Evolutionary conservation across 2,888 invertebrate species (phyloP).

Genomic region (Adelphocoris suturalis): DNA sequence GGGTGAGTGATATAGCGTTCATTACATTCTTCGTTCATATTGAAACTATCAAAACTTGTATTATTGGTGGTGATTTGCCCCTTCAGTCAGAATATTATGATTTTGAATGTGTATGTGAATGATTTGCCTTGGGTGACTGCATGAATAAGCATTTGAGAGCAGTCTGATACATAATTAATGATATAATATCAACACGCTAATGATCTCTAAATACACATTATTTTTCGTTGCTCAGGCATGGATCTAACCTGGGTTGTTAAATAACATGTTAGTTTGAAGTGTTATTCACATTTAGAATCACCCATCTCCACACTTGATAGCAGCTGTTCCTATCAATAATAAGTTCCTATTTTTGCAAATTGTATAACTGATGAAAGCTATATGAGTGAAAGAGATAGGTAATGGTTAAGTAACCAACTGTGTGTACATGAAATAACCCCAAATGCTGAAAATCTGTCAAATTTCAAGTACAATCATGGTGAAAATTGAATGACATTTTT

Average conservation of each 20-base stretch:
- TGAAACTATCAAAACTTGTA: background rate
- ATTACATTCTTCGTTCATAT: background rate
- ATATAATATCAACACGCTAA: background rate
- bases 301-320: background rate
- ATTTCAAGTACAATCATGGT: too few relatives aligned
- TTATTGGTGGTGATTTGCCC: conserved; percentile 13
- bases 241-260: background rate
- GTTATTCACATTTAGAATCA: background rate
- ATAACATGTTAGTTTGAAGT: background rate
- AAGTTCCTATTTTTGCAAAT: too few relatives aligned
- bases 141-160: conserved; percentile 20
- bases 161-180: background rate
- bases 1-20: background rate
- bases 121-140: conserved; percentile 34
- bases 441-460: too few relatives aligned
- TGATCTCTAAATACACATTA: background rate
- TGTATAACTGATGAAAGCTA: too few relatives aligned
- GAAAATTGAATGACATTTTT: too few relatives aligned
- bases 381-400: too few relatives aligned
- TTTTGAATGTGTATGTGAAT: conserved; percentile 35
- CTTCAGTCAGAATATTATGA: background rate
- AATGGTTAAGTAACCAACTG: too few relatives aligned
- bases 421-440: too few relatives aligned
- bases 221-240: conserved; percentile 19
- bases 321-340: background rate